Percentiles rank a stretch among this genome's conserved stretches.
Evolutionary conservation across 2,797 vertebrate species (phyloP).

Genomic region (Onychomys torridus): DNA sequence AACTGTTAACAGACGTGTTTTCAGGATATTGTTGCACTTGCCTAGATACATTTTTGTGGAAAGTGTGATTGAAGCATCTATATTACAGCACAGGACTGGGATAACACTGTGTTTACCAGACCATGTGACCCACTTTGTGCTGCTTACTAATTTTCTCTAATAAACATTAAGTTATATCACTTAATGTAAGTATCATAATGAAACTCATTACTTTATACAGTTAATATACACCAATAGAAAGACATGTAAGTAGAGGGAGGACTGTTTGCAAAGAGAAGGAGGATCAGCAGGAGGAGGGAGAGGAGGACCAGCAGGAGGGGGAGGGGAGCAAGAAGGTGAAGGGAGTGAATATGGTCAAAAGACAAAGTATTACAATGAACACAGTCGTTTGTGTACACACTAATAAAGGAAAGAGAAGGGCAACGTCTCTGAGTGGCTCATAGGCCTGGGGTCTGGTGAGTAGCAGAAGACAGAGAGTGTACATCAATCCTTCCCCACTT

Average conservation of each 20-base stretch:
- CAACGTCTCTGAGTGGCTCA: background rate
- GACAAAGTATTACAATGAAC: background rate
- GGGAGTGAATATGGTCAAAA: background rate
- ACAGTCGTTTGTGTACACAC: background rate
- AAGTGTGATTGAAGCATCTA: background rate
- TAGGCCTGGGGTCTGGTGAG: background rate
- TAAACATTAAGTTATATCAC: slow-evolving; percentile 35
- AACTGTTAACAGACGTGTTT: background rate
- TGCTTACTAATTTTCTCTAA: slow-evolving; percentile 52
- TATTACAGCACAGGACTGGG: background rate
- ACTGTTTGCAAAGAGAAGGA: background rate
- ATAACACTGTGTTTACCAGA: background rate
- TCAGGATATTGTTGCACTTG: background rate
- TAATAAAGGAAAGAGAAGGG: background rate
- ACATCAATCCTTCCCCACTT: background rate
- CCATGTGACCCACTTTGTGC: background rate
- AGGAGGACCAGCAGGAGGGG: background rate
- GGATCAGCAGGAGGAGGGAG: background rate
- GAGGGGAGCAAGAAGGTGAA: background rate
- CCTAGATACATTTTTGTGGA: background rate
- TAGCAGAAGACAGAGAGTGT: background rate
- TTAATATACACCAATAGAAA: background rate
- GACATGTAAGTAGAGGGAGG: background rate
- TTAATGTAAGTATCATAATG: background rate
- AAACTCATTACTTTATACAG: background rate